These are phyloP conservation scores for Prionailurus viverrinus DNA, from an alignment of 2,113 vertebrate genomes.

Conservation along the genomic window DNA sequence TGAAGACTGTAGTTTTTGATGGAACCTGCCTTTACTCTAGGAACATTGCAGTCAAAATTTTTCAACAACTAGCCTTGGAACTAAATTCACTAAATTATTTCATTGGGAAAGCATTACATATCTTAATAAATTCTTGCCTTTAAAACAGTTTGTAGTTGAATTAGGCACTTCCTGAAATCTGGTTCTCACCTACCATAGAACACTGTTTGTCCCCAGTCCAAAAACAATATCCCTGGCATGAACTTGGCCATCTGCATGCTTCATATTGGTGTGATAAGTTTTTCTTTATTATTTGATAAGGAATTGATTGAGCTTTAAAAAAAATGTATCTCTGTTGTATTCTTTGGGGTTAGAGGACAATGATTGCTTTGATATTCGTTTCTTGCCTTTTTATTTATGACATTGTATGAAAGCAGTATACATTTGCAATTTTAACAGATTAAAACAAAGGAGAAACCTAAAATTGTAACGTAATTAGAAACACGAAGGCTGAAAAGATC, in stretches of 20 bases:
- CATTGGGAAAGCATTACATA: not conserved
- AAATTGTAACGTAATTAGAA: not conserved
- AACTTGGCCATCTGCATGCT: not conserved
- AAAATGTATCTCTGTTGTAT: not conserved
- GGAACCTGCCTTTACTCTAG: not conserved
- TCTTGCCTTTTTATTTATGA: conserved; percentile 45
- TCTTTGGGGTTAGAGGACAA: not conserved
- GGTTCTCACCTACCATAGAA: not conserved
- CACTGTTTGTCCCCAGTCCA: not conserved
- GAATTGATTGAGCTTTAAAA: not conserved
- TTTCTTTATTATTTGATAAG: conserved; percentile 14
- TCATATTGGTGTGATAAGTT: not conserved
- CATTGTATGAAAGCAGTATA: not conserved
- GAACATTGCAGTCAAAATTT: not conserved
- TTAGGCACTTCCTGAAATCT: not conserved
- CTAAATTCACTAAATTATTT: not conserved
- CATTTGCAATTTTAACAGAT: not conserved
- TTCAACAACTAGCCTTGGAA: not conserved
- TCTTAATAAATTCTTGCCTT: not conserved
- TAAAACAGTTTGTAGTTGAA: not conserved
- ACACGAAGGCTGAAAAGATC: not conserved
- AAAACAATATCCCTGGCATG: not conserved
- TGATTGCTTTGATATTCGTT: not conserved
- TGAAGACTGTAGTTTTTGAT: not conserved
- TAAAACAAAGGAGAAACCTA: not conserved